Conservation (phyloP, 2,888 invertebrate genomes). For the Mesorhabditis spiculigera region DNA sequence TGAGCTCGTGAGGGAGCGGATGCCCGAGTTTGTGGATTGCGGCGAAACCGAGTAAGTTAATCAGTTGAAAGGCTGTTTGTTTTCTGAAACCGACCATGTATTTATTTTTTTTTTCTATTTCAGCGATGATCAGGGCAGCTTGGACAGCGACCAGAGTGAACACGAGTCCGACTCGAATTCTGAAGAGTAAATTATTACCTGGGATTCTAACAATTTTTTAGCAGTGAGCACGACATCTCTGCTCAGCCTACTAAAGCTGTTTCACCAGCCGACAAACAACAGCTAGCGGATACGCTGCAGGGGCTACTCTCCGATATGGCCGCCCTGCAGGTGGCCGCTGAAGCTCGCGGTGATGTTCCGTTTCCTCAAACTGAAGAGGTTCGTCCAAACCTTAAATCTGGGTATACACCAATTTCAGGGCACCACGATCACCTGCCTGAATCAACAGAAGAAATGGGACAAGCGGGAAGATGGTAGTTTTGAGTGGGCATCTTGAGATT, state of each 20-base stretch:
- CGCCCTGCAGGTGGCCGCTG: too few relatives aligned
- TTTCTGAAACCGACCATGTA: neutral
- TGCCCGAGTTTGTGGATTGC: conserved; percentile 11
- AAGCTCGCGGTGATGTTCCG: too few relatives aligned
- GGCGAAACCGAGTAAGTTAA: conserved; percentile 16
- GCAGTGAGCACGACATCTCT: too few relatives aligned
- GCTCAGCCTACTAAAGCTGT: too few relatives aligned
- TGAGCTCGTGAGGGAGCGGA: conserved; percentile 7
- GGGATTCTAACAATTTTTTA: too few relatives aligned
- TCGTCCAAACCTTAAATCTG: too few relatives aligned
- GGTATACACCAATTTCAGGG: too few relatives aligned
- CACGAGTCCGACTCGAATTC: conserved; percentile 9
- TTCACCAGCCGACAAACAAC: too few relatives aligned
- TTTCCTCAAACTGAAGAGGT: too few relatives aligned
- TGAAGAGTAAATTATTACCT: neutral
- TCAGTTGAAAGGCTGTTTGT: too few relatives aligned
- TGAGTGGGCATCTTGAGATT: neutral
- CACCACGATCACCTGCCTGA: conserved; percentile 17
- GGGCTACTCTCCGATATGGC: too few relatives aligned
- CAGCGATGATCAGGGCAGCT: conserved; percentile 19
- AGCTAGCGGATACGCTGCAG: too few relatives aligned
- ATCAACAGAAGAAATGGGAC: conserved; percentile 24
- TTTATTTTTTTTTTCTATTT: neutral
- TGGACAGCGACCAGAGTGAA: neutral
- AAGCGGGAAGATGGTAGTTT: conserved; percentile 18